These are phyloP conservation scores for Pogonomyrmex californicus DNA, from an alignment of 1,140 invertebrate genomes.

Conservation along the genomic window DNA sequence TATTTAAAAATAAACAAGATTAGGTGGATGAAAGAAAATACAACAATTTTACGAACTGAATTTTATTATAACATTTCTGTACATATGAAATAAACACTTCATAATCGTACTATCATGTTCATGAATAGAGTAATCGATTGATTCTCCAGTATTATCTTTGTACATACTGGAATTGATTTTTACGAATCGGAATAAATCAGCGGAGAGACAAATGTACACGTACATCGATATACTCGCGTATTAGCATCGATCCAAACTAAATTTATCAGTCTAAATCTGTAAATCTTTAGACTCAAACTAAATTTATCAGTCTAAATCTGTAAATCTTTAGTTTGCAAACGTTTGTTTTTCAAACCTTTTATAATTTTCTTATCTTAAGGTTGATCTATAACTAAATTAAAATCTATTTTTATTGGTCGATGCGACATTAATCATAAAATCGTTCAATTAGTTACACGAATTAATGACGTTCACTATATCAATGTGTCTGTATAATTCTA, in stretches of 20 bases:
- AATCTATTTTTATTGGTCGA: slow-evolving; percentile 39
- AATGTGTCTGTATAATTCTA: not conserved
- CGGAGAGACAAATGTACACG: slow-evolving; percentile 12
- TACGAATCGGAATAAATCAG: slow-evolving; percentile 23
- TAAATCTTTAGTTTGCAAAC: slow-evolving; percentile 11
- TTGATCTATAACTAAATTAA: slow-evolving; percentile 42
- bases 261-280: slow-evolving; percentile 26
- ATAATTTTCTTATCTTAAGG: slow-evolving; percentile 16
- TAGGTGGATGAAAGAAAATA: not conserved
- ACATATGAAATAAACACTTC: slow-evolving; percentile 72
- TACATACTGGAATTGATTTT: slow-evolving; percentile 35
- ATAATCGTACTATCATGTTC: slow-evolving; percentile 48
- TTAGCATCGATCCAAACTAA: slow-evolving; percentile 17
- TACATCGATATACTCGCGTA: slow-evolving; percentile 11
- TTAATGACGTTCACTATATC: slow-evolving; percentile 14
- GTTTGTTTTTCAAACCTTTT: not conserved
- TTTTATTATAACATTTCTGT: slow-evolving; percentile 69
- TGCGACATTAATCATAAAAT: slow-evolving; percentile 6
- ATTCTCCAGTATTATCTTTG: slow-evolving; percentile 25
- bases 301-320: slow-evolving; percentile 30
- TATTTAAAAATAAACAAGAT: not conserved
- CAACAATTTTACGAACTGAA: slow-evolving; percentile 56
- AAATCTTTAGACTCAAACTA: slow-evolving; percentile 16
- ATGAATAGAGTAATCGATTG: slow-evolving; percentile 11
- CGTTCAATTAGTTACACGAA: slow-evolving; percentile 22